Conservation (phyloP, 1,140 invertebrate species). For the Drosophila pseudoobscura region DNA sequence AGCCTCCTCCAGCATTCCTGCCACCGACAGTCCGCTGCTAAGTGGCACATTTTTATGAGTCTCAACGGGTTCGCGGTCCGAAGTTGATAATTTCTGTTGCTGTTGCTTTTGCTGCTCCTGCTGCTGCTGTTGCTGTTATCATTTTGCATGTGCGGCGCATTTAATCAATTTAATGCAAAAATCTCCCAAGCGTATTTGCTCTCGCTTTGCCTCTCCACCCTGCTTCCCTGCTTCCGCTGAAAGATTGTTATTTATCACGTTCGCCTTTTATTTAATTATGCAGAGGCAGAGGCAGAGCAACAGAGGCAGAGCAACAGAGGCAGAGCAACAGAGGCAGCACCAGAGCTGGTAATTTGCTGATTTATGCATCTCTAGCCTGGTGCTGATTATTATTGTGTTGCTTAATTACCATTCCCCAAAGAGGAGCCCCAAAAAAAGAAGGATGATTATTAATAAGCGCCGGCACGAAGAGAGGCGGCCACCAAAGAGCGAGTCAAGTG, state of each 20-base stretch:
- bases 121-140: slow-evolving; percentile 45
- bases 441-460: slow-evolving; percentile 77
- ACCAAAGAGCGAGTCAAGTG: slow-evolving; percentile 54
- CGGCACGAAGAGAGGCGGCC: slow-evolving; percentile 30
- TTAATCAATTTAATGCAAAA: slow-evolving; percentile 82
- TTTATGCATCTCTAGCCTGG: slow-evolving; percentile 73
- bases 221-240: slow-evolving; percentile 38
- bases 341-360: slow-evolving; percentile 65
- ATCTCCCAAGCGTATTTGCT: slow-evolving; percentile 69
- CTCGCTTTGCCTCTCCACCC: neutral
- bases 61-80: slow-evolving; percentile 70
- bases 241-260: slow-evolving; percentile 81
- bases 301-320: slow-evolving; percentile 17
- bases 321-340: slow-evolving; percentile 7
- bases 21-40: slow-evolving; percentile 55
- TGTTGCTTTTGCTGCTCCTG: slow-evolving; percentile 9
- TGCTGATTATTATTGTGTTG: slow-evolving; percentile 72
- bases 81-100: slow-evolving; percentile 74
- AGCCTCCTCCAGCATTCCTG: neutral
- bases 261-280: slow-evolving; percentile 80
- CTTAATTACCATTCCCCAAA: slow-evolving; percentile 75
- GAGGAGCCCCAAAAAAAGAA: slow-evolving; percentile 43
- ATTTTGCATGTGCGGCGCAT: slow-evolving; percentile 70
- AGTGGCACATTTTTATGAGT: slow-evolving; percentile 81
- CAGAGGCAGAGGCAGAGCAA: slow-evolving; percentile 22